phyloP scores from a whole-genome alignment of 35 echinoderm and acorn worm genomes.

The Lytechinus pictus region DNA sequence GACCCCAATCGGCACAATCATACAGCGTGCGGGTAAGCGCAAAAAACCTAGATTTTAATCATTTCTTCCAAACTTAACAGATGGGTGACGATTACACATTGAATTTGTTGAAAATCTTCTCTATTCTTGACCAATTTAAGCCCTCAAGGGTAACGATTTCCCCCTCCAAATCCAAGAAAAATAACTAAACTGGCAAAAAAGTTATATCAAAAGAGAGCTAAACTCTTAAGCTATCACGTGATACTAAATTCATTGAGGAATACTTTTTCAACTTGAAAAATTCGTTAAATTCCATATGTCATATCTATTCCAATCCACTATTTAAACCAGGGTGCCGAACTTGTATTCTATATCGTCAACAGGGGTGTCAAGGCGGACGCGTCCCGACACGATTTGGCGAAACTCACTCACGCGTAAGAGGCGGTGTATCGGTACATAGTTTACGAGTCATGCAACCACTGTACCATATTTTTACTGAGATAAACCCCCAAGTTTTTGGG shows the following conservation, averaged over 20 bases:
- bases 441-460: neutral
- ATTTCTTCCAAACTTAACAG: neutral
- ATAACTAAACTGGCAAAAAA: neutral
- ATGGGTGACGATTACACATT: constrained; percentile 42
- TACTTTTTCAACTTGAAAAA: constrained; percentile 35
- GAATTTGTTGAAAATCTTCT: neutral
- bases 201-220: constrained; percentile 15
- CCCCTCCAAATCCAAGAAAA: neutral
- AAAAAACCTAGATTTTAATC: constrained; percentile 38
- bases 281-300: constrained; percentile 35
- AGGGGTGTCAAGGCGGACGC: constrained; percentile 46
- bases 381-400: constrained; percentile 28
- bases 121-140: neutral
- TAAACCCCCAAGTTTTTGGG: neutral
- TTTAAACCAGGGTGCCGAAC: constrained; percentile 48
- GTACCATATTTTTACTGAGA: neutral
- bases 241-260: constrained; percentile 24
- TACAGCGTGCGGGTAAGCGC: constrained; percentile 25
- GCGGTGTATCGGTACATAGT: neutral
- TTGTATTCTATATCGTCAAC: constrained; percentile 34
- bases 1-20: constrained; percentile 47
- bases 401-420: constrained; percentile 38
- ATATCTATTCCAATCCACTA: neutral
- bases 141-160: constrained; percentile 23
- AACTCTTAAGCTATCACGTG: constrained; percentile 30